These are phyloP conservation scores for Bucorvus abyssinicus DNA, from an alignment of 2,797 vertebrate species.

Conservation along the genomic window DNA sequence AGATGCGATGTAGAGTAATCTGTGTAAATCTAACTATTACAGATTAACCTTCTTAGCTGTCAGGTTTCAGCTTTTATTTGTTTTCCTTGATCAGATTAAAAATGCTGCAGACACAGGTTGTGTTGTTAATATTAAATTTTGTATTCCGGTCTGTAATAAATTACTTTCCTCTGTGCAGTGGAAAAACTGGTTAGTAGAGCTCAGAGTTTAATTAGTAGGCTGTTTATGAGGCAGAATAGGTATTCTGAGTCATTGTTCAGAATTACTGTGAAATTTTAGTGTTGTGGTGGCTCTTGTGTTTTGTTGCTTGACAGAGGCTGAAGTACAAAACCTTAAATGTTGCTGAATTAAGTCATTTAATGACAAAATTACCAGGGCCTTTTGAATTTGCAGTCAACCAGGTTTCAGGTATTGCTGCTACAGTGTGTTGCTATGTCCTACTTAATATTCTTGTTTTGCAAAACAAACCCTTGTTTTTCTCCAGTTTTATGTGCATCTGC, in stretches of 20 bases:
- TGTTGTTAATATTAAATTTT: conserved; percentile 74
- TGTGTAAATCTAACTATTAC: conserved; percentile 28
- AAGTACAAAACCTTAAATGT: conserved; percentile 31
- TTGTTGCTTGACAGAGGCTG: background rate
- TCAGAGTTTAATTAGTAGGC: conserved; percentile 76
- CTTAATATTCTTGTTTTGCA: background rate
- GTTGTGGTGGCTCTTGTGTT: conserved; percentile 33
- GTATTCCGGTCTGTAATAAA: conserved; percentile 74
- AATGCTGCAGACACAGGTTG: conserved; percentile 70
- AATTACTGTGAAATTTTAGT: conserved; percentile 63
- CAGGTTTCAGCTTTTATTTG: conserved; percentile 60
- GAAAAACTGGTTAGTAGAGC: conserved; percentile 74
- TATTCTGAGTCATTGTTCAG: conserved; percentile 66
- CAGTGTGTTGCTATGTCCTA: background rate
- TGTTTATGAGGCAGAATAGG: conserved; percentile 70
- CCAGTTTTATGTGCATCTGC: background rate
- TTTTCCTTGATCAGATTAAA: conserved; percentile 73
- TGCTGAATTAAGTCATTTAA: conserved; percentile 53
- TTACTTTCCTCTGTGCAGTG: conserved; percentile 69
- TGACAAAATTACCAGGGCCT: conserved; percentile 48
- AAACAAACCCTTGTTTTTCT: background rate
- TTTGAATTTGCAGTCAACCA: conserved; percentile 28
- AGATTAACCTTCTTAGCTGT: conserved; percentile 46
- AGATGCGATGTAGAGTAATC: conserved; percentile 43
- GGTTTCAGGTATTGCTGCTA: background rate